Evolutionary conservation across 1,140 invertebrate species (phyloP), one percentile per base, ranked within the genome.

Genomic region (Physella acuta): DNA sequence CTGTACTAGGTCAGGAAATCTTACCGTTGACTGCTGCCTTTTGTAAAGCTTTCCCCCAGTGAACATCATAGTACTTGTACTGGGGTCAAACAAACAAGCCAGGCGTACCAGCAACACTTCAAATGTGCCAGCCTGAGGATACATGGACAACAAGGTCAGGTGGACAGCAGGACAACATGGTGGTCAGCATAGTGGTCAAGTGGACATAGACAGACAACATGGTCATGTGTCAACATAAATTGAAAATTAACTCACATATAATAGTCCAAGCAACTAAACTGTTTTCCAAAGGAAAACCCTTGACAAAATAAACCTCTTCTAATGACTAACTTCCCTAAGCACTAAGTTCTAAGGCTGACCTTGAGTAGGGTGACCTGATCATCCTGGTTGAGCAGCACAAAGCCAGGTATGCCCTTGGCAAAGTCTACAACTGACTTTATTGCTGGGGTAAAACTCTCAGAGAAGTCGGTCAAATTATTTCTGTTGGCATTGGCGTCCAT

Each of bases 371-470:
- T 97, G 76, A 98, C 94, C 86, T 98, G 95, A 82, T 98, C 95
- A 79, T 97, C 94, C 85, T 97, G 94, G 28, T 94, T 91, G 65
- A 98, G 89, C 71, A 97, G 87, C 75, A 91, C 90, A 87, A 99
- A 98, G 16, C 81, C 82, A 73, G 96, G 96, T 76, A 98, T 95
- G 71, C 93, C 90, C 80, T 97, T 97, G 73, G 96, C 95, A 84
- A 98, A 99, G 83, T 98, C 94, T 55, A 98, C 96, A 2, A 98
- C 95, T 44, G 94, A 95, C 74, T 94, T 92, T 77, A 98, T 98
- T 49, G 95, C 94, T 63, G 95, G 94, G 1, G 81, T 81, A 68
- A 83, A 80, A 52, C 77, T 78, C 51, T 83, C 80, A 0, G 80
- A 81, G 68, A 82, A 81, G 55, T 83, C 76, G 16, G 76, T 73